Base-by-base conservation (phyloP, 2,797 vertebrate species). In the Columba guinea region DNA sequence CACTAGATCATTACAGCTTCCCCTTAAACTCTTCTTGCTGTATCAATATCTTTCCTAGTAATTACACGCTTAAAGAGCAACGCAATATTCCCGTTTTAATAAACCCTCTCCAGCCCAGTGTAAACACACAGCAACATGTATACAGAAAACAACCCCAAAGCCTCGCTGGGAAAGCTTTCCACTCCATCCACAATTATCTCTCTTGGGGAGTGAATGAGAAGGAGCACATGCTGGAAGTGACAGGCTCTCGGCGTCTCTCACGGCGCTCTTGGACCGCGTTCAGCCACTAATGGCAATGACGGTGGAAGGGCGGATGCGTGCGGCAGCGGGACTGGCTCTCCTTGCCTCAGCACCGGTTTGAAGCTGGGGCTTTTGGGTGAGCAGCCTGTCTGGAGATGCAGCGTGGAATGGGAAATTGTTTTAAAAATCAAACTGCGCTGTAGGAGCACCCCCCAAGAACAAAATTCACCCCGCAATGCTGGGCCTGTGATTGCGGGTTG, bases 171-270 rank as follows among this genome's bases (percentile, higher is more conserved):
- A 21, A 80, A 86, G 62, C 62, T 78, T 75, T 80, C 55, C 76
- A 22, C 76, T 86, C 71, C 55, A 34, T 46, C 73, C 65, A 19
- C 58, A 10, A 37, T 60, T 51, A 19, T 53, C 68, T 84, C 55
- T 64, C 64, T 6, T 6, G 37, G 74, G 71, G 68, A 89, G 81
- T 0, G 78, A 78, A 26, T 71, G 89, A 65, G 87, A 27, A 60
- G 55, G 53, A 69, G 90, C 90, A 84, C 77, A 68, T 62, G 68
- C 63, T 92, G 74, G 13, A 7, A n/a, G 75, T 78, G 89, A 92
- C 87, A 75, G 79, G 70, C 71, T 48, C 70, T 69, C 35, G 8
- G 63, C 71, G 19, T 44, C 70, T 64, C 75, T 14, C 9, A 5
- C 53, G 75, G 80, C 26, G 0, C n/a, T 41, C 32, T 7, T 94